phyloP scores from a whole-genome alignment of 2,113 vertebrate species.

The Paramisgurnus dabryanus region DNA sequence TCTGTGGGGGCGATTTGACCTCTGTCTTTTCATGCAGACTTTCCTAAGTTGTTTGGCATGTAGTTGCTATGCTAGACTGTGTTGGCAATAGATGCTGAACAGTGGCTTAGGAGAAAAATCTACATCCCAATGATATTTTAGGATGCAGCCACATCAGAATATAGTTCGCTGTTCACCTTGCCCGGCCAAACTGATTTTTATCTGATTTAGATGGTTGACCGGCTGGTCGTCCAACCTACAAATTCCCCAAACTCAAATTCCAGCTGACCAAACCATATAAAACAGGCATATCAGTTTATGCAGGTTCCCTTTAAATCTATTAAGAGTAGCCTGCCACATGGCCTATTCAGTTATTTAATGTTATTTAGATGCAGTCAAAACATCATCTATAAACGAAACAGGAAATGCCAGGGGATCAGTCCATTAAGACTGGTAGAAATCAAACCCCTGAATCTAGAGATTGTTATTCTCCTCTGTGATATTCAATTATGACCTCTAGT shows the following conservation, averaged over 20 bases:
- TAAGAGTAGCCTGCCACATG: neutral
- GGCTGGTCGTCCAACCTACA: too few species aligned
- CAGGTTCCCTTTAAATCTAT: too few species aligned
- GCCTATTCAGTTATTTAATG: neutral
- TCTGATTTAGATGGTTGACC: too few species aligned
- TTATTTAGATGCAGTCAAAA: neutral
- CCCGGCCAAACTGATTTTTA: too few species aligned
- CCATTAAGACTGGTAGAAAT: neutral
- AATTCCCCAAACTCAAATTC: too few species aligned
- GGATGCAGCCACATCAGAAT: too few species aligned
- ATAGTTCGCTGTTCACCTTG: too few species aligned
- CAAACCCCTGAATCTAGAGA: neutral
- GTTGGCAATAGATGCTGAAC: conserved; percentile 30
- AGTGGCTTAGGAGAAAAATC: conserved; percentile 17
- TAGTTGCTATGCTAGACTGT: conserved; percentile 44
- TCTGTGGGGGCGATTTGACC: conserved; percentile 50
- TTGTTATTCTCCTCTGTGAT: neutral
- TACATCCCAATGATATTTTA: conserved; percentile 41
- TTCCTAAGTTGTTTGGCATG: conserved; percentile 66
- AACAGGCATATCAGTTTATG: too few species aligned
- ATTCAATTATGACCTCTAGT: conserved; percentile 51
- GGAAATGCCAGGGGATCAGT: neutral
- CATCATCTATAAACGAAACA: neutral
- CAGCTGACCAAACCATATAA: too few species aligned
- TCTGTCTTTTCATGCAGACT: conserved; percentile 51